These are phyloP conservation scores for Agrochola macilenta DNA, from an alignment of 2,888 invertebrate species.

Conservation along the genomic window DNA sequence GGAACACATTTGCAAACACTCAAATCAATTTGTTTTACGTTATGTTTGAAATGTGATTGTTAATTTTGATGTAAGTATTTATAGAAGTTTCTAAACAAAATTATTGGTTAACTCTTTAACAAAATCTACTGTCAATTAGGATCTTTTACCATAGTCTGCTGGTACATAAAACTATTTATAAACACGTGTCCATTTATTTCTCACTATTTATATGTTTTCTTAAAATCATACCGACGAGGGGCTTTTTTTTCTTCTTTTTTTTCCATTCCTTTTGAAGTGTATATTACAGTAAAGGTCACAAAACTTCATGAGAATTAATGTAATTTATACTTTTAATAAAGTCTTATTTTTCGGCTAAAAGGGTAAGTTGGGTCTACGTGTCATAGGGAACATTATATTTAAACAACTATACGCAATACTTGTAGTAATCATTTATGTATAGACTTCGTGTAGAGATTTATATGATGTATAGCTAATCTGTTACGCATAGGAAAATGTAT, in stretches of 20 bases:
- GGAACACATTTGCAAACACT: conserved; percentile 42
- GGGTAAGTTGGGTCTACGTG: conserved; percentile 73
- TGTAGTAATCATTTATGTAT: conserved; percentile 67
- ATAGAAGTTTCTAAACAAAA: conserved; percentile 8
- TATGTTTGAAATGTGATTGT: conserved; percentile 32
- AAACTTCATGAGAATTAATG: conserved; percentile 29
- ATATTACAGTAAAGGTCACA: conserved; percentile 9
- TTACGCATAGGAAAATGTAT: conserved; percentile 75
- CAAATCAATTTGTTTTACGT: conserved; percentile 45
- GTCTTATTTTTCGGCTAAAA: conserved; percentile 70
- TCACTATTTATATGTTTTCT: background rate
- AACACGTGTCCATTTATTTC: conserved; percentile 30
- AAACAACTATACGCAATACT: conserved; percentile 66
- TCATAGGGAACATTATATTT: conserved; percentile 77
- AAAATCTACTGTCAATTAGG: conserved; percentile 16
- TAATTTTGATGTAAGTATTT: conserved; percentile 30
- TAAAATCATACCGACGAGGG: background rate
- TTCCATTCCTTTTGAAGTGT: conserved; percentile 1
- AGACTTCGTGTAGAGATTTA: conserved; percentile 68
- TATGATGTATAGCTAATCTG: conserved; percentile 77
- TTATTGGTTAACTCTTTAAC: conserved; percentile 1
- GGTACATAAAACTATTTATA: conserved; percentile 6
- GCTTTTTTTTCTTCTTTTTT: background rate
- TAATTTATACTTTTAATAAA: conserved; percentile 39
- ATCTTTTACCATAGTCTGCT: conserved; percentile 5